Evolutionary conservation across 2,113 vertebrate species (phyloP).

Genomic region (Lichenostomus cassidix): DNA sequence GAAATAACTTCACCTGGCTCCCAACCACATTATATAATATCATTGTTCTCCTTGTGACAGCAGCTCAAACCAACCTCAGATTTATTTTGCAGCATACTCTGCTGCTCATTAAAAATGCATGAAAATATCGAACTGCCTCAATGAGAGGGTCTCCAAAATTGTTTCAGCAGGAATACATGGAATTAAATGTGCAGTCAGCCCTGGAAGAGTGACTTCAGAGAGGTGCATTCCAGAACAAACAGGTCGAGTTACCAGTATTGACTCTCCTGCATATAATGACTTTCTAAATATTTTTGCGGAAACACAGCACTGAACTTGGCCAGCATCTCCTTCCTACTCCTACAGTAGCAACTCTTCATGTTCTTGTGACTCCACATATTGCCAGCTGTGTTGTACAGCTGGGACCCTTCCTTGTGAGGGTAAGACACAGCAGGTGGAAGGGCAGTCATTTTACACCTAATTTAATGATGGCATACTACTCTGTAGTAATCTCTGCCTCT

Average conservation of each 20-base stretch:
- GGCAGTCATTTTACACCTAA: background rate
- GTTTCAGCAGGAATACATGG: background rate
- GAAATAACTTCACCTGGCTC: background rate
- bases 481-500: background rate
- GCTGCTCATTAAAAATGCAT: conserved; percentile 24
- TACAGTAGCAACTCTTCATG: background rate
- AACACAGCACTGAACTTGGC: background rate
- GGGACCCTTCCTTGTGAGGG: background rate
- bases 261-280: background rate
- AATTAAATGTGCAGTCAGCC: background rate
- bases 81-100: background rate
- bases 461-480: background rate
- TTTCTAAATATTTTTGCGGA: conserved; percentile 48
- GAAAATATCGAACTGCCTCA: background rate
- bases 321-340: background rate
- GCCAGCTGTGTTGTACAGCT: background rate
- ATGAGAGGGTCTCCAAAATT: background rate
- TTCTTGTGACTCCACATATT: background rate
- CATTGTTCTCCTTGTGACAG: background rate
- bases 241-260: background rate
- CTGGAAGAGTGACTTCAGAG: background rate
- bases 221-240: conserved; percentile 19
- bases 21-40: background rate
- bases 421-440: background rate
- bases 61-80: background rate